Evolutionary conservation across 2,888 invertebrate genomes (phyloP).

Genomic region (Dryococelus australis): DNA sequence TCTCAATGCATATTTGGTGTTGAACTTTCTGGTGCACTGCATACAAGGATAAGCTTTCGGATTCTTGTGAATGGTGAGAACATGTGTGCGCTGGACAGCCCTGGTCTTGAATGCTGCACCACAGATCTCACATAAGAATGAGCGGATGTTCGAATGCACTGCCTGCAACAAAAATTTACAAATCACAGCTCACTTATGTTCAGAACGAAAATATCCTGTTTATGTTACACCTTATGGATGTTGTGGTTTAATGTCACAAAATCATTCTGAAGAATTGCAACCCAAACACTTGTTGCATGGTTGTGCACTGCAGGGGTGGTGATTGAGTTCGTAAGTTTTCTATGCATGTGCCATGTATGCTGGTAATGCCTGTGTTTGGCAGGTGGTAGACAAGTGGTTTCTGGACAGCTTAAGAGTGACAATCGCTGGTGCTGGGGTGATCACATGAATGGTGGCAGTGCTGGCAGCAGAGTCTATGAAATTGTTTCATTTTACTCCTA

Average conservation of each 20-base stretch:
- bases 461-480: too few species aligned
- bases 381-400: too few species aligned
- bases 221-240: background rate
- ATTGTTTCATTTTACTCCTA: too few species aligned
- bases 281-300: too few species aligned
- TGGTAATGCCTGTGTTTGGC: too few species aligned
- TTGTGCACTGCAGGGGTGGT: too few species aligned
- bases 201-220: background rate
- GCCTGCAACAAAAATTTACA: conserved; percentile 47
- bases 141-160: conserved; percentile 58
- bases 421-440: too few species aligned
- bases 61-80: conserved; percentile 57
- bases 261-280: background rate
- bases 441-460: too few species aligned
- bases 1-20: conserved; percentile 57
- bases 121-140: conserved; percentile 62
- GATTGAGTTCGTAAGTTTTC: too few species aligned
- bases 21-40: conserved; percentile 56
- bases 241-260: background rate
- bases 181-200: background rate
- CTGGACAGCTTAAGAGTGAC: too few species aligned
- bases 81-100: conserved; percentile 57
- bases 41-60: conserved; percentile 55
- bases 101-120: conserved; percentile 58
- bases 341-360: too few species aligned